Conservation (phyloP, 2,888 invertebrate species). For the Microchrysa polita region DNA sequence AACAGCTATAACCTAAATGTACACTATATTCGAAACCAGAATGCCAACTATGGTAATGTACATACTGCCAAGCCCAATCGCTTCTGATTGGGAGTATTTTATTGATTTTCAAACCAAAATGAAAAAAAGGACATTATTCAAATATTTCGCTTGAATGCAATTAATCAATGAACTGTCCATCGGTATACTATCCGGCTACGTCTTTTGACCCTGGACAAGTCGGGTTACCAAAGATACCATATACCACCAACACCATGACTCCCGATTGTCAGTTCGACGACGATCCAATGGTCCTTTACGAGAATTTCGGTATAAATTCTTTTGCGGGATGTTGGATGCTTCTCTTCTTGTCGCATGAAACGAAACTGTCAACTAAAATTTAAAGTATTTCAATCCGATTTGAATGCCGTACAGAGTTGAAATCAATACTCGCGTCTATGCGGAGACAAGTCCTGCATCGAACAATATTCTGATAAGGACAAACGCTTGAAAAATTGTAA, state of each 20-base stretch:
- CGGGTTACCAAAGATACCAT: conserved; percentile 8
- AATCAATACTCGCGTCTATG: neutral
- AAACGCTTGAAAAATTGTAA: neutral
- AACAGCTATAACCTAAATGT: no score
- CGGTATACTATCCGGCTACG: conserved; percentile 66
- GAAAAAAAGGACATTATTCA: conserved; percentile 46
- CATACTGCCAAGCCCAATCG: neutral
- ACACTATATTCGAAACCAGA: no score
- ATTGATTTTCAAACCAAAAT: conserved; percentile 46
- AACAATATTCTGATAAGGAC: conserved; percentile 12
- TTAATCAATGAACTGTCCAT: conserved; percentile 49
- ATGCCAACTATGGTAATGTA: no score
- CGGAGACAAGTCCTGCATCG: neutral
- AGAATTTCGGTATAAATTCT: conserved; percentile 18
- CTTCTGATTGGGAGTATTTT: conserved; percentile 37
- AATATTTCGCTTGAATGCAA: conserved; percentile 48
- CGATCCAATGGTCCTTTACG: conserved; percentile 32
- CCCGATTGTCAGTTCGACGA: no score
- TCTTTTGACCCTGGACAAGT: neutral
- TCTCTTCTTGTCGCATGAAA: neutral
- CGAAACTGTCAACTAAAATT: conserved; percentile 11
- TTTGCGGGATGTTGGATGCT: neutral
- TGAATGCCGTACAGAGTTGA: conserved; percentile 26
- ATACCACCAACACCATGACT: conserved; percentile 11
- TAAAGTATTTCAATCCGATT: conserved; percentile 38